These are phyloP conservation scores for Toxotes lorentzi DNA, from an alignment of 2,797 vertebrate genomes.

Conservation along the genomic window DNA sequence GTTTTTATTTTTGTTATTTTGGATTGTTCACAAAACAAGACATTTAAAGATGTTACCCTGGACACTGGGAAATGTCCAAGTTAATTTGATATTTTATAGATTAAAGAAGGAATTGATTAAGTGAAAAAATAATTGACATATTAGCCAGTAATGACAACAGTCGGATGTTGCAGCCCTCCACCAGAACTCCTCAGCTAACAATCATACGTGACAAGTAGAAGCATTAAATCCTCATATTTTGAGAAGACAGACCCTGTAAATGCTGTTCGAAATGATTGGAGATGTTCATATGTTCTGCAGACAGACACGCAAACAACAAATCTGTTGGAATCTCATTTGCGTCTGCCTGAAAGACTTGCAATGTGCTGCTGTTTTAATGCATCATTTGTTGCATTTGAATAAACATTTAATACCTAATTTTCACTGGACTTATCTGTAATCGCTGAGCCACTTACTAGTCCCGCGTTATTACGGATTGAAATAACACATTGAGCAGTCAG, in stretches of 20 bases:
- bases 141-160: not conserved
- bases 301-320: not conserved
- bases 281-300: constrained; percentile 19
- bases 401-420: not conserved
- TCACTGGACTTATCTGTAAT: not conserved
- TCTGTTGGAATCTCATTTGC: not conserved
- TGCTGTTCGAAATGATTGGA: not conserved
- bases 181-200: not conserved
- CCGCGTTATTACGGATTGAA: not conserved
- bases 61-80: too few relatives aligned
- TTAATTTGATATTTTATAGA: too few relatives aligned
- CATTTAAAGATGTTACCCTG: too few relatives aligned
- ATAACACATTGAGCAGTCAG: constrained; percentile 15
- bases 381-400: constrained; percentile 1
- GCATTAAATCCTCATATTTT: not conserved
- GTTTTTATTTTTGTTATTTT: too few relatives aligned
- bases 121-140: too few relatives aligned
- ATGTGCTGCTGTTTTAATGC: not conserved
- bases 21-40: too few relatives aligned
- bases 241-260: not conserved
- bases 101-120: too few relatives aligned
- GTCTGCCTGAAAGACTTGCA: not conserved
- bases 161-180: not conserved
- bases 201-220: not conserved
- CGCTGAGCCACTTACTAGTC: not conserved